Evolutionary conservation across 2,888 invertebrate genomes (phyloP).

Genomic region (Eristalinus sepulchralis): DNA sequence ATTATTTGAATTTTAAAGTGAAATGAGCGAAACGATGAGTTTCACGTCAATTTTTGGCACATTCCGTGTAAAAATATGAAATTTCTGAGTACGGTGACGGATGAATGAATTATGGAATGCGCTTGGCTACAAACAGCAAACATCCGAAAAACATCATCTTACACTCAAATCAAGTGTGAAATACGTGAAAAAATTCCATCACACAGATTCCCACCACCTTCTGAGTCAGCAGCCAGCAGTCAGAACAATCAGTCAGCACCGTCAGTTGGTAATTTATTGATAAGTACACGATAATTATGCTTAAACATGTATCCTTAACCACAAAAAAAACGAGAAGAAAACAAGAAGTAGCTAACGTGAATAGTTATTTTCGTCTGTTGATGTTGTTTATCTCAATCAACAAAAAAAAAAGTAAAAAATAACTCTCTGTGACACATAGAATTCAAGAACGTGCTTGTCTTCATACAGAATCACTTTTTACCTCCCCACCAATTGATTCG

Average conservation of each 20-base stretch:
- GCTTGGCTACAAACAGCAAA: too few relatives aligned
- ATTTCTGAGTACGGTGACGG: too few relatives aligned
- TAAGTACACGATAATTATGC: background rate
- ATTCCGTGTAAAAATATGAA: too few relatives aligned
- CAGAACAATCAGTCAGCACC: background rate
- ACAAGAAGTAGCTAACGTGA: background rate
- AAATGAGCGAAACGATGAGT: too few relatives aligned
- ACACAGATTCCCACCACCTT: too few relatives aligned
- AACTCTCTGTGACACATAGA: background rate
- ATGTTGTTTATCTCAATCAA: background rate
- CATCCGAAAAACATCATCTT: background rate
- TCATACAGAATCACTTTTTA: background rate
- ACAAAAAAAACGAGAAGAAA: background rate
- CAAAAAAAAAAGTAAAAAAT: background rate
- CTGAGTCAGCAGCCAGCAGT: too few relatives aligned
- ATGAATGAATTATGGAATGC: too few relatives aligned
- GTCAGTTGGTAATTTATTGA: background rate
- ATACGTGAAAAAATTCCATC: background rate
- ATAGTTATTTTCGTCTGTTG: background rate
- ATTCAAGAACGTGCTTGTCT: background rate
- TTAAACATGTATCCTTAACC: background rate
- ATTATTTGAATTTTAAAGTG: too few relatives aligned
- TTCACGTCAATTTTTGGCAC: too few relatives aligned
- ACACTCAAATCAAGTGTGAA: background rate
- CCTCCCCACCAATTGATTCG: background rate